A percentile compares a stretch with the other conserved stretches of the same genome.
phyloP scores from a whole-genome alignment of 1,140 invertebrate genomes.

The Galendromus occidentalis region DNA sequence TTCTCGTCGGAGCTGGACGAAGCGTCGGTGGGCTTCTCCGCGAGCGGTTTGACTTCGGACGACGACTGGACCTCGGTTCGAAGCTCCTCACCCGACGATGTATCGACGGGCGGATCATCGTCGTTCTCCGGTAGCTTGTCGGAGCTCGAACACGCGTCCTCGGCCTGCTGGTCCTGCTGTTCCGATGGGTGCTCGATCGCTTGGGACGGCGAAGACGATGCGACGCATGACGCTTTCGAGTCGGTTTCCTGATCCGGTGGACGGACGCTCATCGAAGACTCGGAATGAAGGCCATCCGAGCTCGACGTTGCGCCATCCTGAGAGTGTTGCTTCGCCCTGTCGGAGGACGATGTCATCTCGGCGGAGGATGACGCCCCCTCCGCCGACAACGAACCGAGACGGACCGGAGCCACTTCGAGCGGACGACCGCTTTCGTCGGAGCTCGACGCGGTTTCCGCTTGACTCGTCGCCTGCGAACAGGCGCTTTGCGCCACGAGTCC shows the following conservation, averaged over 20 bases:
- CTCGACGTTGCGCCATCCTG: background rate
- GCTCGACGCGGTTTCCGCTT: background rate
- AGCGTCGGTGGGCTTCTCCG: no score
- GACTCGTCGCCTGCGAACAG: background rate
- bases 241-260: background rate
- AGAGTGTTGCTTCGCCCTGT: background rate
- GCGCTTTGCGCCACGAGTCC: background rate
- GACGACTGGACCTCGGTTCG: no score
- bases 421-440: background rate
- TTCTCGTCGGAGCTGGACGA: no score
- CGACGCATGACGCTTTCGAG: background rate
- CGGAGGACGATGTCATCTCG: background rate
- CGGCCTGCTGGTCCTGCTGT: background rate
- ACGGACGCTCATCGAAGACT: background rate
- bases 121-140: background rate
- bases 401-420: background rate
- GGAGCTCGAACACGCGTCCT: background rate
- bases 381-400: no score
- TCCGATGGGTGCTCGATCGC: background rate
- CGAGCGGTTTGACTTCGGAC: no score
- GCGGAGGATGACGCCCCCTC: background rate
- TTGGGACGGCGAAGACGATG: background rate
- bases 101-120: no score
- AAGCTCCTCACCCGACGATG: no score
- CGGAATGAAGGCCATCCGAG: background rate